Base-by-base conservation (phyloP, 1,140 invertebrate genomes). In the Acromyrmex charruanus region DNA sequence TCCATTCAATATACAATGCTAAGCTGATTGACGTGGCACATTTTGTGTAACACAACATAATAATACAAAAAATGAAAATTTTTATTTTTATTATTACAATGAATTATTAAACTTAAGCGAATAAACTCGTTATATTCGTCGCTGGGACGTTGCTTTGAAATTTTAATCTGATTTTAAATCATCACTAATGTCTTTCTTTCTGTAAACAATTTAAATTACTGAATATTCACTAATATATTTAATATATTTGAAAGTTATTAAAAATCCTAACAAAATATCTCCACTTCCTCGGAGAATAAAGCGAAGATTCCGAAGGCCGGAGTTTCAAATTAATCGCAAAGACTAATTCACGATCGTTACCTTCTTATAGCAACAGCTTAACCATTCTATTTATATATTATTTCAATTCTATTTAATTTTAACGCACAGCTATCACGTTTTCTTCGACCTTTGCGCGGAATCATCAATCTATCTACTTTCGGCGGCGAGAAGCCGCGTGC, bases 391-490 rank as follows among this genome's bases (percentile, higher is more conserved):
- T 81, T 18, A 39, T 44, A 44, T 44, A 44, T 44, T 44, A 44
- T 12, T 44, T 44, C 39, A 58, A 71, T 58, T 51, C 28, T 2
- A 71, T 58, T 81, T 12, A 55, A 55, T 69, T 39, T 55, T 21
- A 39, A 58, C 63, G 25, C 31, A 2, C 7, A 21, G 65, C 65
- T 58, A 71, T 81, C 77, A 39, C 31, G 55, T 55, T 71, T 81
- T 5, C n/a, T 2, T 44, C n/a, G 49, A 28, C 25, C 39, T 71
- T 69, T 55, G 66, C 14, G 21, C 28, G 31, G 25, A 31, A 39
- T 81, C 65, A 44, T 81, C 49, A 71, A 71, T 71, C 21, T 25
- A 25, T 18, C 49, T 71, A 69, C 80, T 82, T 84, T 84, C 80
- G 39, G 39, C 14, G 49, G 49, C 51, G 61, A 51, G 31, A 12